Evolutionary conservation across 2,797 vertebrate genomes (phyloP), one percentile per base, ranked within the genome.

Genomic region (Eupleurogrammus muticus): DNA sequence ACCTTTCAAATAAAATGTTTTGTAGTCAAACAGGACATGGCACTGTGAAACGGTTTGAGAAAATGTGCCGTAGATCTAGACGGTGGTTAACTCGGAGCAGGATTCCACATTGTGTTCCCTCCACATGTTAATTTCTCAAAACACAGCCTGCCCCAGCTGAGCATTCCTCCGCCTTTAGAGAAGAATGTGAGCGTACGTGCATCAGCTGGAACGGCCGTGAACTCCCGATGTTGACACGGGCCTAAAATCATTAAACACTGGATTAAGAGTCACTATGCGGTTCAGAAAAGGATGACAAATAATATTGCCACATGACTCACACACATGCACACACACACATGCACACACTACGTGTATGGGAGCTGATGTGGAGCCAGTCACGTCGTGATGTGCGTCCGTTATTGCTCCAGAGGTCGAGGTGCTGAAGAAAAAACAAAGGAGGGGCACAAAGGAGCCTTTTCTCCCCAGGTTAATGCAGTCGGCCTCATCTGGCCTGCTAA

Each of bases 181-280:
- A 65, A 52, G 68, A 85, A 83, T 75, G 69, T 51, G 66, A 56
- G 57, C 2, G 24, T 32, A 1, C 4, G 13, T 62, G 34, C 51
- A 38, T 49, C 17, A 35, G 60, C 57, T 44, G 46, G 44, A 46
- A 67, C 58, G 70, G 59, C 75, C 59, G 66, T 65, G 59, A 81
- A 72, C 79, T 49, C 60, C 36, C 74, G 73, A 75, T 82, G 81
- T 87, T 89, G 83, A 83, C 77, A 58, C 70, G 62, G 54, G 73
- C 73, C 65, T 75, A 32, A 77, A 66, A 85, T 74, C 75, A 78
- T 85, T 73, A 83, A 83, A 86, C 68, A 44, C 71, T 73, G 65
- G 65, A 85, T 78, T 76, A 73, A 48, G 53, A 85, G 53, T 77
- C 77, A 54, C 56, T 7, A 28, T 28, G 10, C 36, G 19, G 62